These are phyloP conservation scores for Pemphigus obesinymphae DNA, from an alignment of 1,140 invertebrate species.

Conservation along the genomic window DNA sequence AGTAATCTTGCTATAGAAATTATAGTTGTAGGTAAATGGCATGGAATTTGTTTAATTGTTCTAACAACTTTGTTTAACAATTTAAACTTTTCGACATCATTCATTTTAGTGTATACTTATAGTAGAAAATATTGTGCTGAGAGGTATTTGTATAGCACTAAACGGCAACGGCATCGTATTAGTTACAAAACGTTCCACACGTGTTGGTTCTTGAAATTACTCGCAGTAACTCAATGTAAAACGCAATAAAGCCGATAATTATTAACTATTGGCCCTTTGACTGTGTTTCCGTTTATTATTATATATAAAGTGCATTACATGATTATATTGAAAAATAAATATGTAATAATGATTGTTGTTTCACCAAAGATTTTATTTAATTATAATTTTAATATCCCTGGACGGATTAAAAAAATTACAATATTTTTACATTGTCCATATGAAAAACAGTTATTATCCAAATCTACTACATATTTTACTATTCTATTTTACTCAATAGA, in stretches of 20 bases:
- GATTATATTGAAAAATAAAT: background rate
- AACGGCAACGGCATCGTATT: background rate
- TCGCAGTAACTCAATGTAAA: conserved; percentile 20
- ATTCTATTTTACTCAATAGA: no score
- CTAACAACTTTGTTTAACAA: background rate
- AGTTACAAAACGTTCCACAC: background rate
- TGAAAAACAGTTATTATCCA: no score
- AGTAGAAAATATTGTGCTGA: background rate
- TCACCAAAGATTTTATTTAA: no score
- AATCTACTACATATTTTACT: no score
- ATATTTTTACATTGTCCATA: no score
- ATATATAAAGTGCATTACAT: background rate
- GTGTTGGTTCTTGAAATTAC: conserved; percentile 1
- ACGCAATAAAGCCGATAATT: conserved; percentile 37
- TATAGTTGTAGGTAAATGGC: no score
- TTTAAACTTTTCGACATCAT: background rate
- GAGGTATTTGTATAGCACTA: conserved; percentile 19
- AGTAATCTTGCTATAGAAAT: no score
- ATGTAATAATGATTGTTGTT: background rate
- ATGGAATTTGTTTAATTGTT: background rate
- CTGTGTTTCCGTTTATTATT: background rate
- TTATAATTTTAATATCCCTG: no score
- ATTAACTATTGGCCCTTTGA: conserved; percentile 26
- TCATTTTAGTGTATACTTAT: background rate
- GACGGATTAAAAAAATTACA: no score